phyloP scores from a whole-genome alignment of 1,140 invertebrate genomes.

The Teleopsis dalmanni region DNA sequence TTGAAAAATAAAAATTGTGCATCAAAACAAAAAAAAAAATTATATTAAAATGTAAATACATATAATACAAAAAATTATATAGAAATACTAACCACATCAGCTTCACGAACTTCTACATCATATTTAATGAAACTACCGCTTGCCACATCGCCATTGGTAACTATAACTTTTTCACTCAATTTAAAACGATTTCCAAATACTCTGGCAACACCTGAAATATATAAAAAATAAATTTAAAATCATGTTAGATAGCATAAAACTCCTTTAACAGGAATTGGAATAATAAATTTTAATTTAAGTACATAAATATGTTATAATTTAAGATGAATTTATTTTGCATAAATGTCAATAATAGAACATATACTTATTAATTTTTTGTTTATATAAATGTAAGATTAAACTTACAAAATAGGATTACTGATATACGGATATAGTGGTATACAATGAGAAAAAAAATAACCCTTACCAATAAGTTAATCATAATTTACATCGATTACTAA shows the following conservation, averaged over 20 bases:
- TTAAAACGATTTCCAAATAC: constrained; percentile 28
- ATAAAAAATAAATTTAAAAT: background rate
- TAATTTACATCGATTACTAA: too few relatives aligned
- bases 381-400: too few relatives aligned
- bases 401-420: too few relatives aligned
- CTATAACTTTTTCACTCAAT: constrained; percentile 33
- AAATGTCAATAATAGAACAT: background rate
- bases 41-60: constrained; percentile 1
- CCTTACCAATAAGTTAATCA: too few relatives aligned
- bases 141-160: constrained; percentile 29
- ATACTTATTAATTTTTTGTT: background rate
- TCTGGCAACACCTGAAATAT: constrained; percentile 27
- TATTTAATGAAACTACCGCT: constrained; percentile 33
- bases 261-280: background rate
- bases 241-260: background rate
- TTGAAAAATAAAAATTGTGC: background rate
- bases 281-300: background rate
- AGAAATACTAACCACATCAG: constrained; percentile 29
- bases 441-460: too few relatives aligned
- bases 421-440: too few relatives aligned
- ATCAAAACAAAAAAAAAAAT: background rate
- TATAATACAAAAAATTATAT: background rate
- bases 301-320: background rate
- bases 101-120: constrained; percentile 39
- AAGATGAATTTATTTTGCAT: too few relatives aligned